Evolutionary conservation across 2,797 vertebrate species (phyloP), one percentile per base, ranked within the genome.

Genomic region (Dicrostonyx torquatus): DNA sequence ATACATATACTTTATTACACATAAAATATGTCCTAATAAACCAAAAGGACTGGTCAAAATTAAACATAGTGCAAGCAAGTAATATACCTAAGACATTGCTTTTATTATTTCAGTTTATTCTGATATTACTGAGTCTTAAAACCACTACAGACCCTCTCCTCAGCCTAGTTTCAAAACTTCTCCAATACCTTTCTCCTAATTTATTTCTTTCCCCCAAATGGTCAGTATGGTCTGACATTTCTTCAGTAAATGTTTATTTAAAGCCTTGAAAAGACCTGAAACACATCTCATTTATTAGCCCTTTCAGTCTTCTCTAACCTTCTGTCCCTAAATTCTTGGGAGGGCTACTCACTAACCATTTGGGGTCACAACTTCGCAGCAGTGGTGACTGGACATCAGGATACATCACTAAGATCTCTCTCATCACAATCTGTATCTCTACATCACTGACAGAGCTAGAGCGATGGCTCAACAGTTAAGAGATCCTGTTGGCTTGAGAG

Each of bases 21-120:
- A 31, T 58, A 53, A 90, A 93, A 43, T 87, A 88, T n/a, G 82
- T 48, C 79, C 53, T 75, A 90, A 87, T 76, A 84, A 93, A 87
- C n/a, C 70, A 78, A 95, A 89, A 92, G 31, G 50, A 6, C 29
- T 75, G 53, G 82, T 58, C 60, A 83, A 62, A 96, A 93, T 62
- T 20, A 79, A 91, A n/a, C 20, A 78, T 55, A 64, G 29, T 87
- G 15, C 86, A 55, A 85, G 64, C 2, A 72, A 37, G 40, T 80
- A 73, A 89, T 55, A 34, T 50, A 79, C 91, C 50, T 91, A 40
- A 90, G 83, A 89, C 14, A 70, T 14, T 53, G 70, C 17, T 70
- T 34, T 58, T 94, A 48, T 75, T 76, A 58, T 48, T 92, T 89
- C 62, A 90, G 40, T 43, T 91, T 87, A 87, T 87, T 55, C 18